A percentile compares a stretch with the other conserved stretches of the same genome.
phyloP scores from a whole-genome alignment of 2,888 invertebrate species.

The Protonemura montana region DNA sequence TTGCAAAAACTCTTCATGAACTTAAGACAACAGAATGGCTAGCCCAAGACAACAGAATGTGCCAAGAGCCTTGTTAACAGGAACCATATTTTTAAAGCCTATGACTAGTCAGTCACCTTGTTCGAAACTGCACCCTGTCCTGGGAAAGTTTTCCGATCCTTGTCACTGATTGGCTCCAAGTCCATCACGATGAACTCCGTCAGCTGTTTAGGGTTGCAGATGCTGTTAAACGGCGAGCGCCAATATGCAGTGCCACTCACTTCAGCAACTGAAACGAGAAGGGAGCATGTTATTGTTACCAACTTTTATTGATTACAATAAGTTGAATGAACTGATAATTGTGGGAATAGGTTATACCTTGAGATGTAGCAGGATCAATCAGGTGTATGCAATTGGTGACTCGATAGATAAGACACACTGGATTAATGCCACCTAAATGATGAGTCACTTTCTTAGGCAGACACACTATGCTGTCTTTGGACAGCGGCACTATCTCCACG shows the following conservation, averaged over 20 bases:
- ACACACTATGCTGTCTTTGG: constrained; percentile 93
- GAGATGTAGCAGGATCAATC: constrained; percentile 89
- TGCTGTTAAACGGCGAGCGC: constrained; percentile 84
- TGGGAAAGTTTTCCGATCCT: constrained; percentile 80
- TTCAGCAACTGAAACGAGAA: constrained; percentile 75
- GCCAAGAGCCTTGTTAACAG: too few species aligned
- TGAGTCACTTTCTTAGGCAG: constrained; percentile 85
- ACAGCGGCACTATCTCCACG: constrained; percentile 94
- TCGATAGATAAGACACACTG: constrained; percentile 86
- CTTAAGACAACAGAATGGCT: neutral
- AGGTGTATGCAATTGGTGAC: constrained; percentile 91
- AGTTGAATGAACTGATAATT: neutral
- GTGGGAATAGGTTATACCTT: constrained; percentile 66
- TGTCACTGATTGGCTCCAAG: constrained; percentile 78
- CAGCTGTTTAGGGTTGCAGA: constrained; percentile 91
- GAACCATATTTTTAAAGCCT: too few species aligned
- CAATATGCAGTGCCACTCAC: constrained; percentile 81
- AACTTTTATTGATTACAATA: neutral
- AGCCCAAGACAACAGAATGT: too few species aligned
- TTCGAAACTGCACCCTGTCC: constrained; percentile 88
- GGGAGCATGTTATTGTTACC: neutral
- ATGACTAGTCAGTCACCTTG: constrained; percentile 61
- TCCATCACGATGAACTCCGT: constrained; percentile 95
- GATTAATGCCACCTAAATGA: constrained; percentile 85
- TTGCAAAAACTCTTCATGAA: too few species aligned